A percentile compares a stretch with the other conserved stretches of the same genome.
Conservation (phyloP, 2,888 invertebrate genomes). For the Volucella inflata region DNA sequence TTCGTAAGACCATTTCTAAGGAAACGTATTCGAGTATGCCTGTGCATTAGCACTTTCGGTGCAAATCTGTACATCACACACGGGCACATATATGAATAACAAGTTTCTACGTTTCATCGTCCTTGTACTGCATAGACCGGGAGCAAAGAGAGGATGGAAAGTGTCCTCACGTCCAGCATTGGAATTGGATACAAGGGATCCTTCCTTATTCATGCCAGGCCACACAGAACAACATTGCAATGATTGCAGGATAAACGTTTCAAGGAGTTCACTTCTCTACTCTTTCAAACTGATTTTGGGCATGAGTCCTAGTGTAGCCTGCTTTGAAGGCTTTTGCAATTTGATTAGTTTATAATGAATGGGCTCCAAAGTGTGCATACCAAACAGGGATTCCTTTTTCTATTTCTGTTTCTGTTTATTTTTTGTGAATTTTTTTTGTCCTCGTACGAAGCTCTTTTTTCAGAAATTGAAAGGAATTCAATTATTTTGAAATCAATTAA, state of each 20-base stretch:
- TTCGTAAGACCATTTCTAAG: not conserved
- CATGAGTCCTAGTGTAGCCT: constrained; percentile 4
- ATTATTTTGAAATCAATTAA: constrained; percentile 55
- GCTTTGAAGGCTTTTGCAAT: constrained; percentile 37
- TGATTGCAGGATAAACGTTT: constrained; percentile 69
- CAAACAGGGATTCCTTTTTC: constrained; percentile 24
- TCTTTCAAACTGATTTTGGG: not conserved
- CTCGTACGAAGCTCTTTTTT: not conserved
- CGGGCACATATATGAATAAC: constrained; percentile 49
- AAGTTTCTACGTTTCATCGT: constrained; percentile 62
- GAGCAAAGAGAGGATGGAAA: constrained; percentile 31
- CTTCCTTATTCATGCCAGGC: constrained; percentile 31
- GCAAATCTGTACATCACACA: not conserved
- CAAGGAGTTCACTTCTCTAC: constrained; percentile 42
- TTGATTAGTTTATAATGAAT: constrained; percentile 58
- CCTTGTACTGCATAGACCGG: constrained; percentile 32
- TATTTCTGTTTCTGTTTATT: too few species aligned
- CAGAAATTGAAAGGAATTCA: constrained; percentile 18
- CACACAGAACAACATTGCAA: constrained; percentile 63
- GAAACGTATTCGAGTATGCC: not conserved
- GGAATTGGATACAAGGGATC: not conserved
- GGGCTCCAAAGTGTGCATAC: constrained; percentile 29
- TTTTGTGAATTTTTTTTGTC: too few species aligned
- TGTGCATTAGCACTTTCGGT: not conserved
- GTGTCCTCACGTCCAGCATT: constrained; percentile 57